Evolutionary conservation across 1,140 invertebrate species (phyloP), one percentile per base, ranked within the genome.

Genomic region (Manduca sexta): DNA sequence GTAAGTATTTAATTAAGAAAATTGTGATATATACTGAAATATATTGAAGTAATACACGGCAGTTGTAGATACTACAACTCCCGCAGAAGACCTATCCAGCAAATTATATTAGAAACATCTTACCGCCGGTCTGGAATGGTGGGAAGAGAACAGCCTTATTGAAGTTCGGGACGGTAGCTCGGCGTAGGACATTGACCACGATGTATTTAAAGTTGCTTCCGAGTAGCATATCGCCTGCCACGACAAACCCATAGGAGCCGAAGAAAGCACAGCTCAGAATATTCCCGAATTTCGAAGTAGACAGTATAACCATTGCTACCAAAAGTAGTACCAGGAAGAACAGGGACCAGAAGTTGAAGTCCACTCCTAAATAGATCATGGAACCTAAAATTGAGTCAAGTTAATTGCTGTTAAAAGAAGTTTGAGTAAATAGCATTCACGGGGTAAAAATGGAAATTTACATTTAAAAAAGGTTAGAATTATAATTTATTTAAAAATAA

Each of bases 201-300:
- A 94, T 92, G 64, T 92, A 94, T 64, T 91, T 91, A 33, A 94
- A 70, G 74, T 88, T 90, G 10, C 89, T 89, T 6, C 90, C 90
- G 48, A 88, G 45, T 56, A 88, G 92, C 60, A 90, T 89, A 75
- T 92, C 92, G 7, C 93, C 69, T 16, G 90, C 78, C 40, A 90
- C 71, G 13, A 93, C 74, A 10, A 89, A 62, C 7, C 88, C 77
- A 66, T 90, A 93, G n/a, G 89, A 85, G 17, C 92, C 91, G 15
- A 93, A 59, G 13, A 92, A 61, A 1, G 88, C 81, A 56, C 90
- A 91, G 37, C 88, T 88, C 7, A 93, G 52, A 31, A 93, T 90
- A 66, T 91, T 92, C 1, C 88, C 87, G 48, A 87, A 69, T 56
- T 86, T 82, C 0, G 88, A 86, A 42, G 88, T 80, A 1, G 86